phyloP scores from a whole-genome alignment of 2,797 vertebrate species.

The Triplophysa yarkandensis region DNA sequence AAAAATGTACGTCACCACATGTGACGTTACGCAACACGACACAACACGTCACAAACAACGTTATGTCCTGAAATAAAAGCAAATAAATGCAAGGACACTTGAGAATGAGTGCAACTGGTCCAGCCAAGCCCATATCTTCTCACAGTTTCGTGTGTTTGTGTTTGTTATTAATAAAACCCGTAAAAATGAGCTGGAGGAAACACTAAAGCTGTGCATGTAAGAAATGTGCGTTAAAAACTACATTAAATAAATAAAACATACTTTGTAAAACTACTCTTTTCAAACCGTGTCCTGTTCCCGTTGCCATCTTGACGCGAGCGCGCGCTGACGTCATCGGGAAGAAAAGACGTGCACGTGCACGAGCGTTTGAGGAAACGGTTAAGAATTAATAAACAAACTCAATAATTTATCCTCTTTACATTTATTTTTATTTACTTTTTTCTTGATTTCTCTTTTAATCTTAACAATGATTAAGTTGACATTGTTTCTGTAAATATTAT shows the following conservation, averaged over 20 bases:
- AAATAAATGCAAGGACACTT: background rate
- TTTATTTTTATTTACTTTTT: no score
- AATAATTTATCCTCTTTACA: no score
- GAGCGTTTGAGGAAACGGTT: slow-evolving; percentile 50
- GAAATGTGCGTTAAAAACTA: background rate
- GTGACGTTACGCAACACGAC: no score
- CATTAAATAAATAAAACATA: slow-evolving; percentile 65
- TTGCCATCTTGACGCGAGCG: slow-evolving; percentile 73
- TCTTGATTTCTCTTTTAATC: no score
- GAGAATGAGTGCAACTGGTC: background rate
- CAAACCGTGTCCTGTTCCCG: slow-evolving; percentile 72
- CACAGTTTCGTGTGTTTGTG: background rate
- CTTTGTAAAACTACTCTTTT: slow-evolving; percentile 80
- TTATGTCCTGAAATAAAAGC: background rate
- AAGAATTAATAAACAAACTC: no score
- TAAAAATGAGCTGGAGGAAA: background rate
- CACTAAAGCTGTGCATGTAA: background rate
- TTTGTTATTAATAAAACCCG: background rate
- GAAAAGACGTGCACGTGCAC: slow-evolving; percentile 51
- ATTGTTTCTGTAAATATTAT: no score
- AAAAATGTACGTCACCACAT: background rate
- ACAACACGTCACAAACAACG: no score
- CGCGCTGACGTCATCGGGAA: slow-evolving; percentile 56
- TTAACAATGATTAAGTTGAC: no score
- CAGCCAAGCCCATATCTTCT: background rate